Evolutionary conservation across 2,797 vertebrate genomes (phyloP), one percentile per base, ranked within the genome.

Genomic region (Typhlichthys eigenmanni): DNA sequence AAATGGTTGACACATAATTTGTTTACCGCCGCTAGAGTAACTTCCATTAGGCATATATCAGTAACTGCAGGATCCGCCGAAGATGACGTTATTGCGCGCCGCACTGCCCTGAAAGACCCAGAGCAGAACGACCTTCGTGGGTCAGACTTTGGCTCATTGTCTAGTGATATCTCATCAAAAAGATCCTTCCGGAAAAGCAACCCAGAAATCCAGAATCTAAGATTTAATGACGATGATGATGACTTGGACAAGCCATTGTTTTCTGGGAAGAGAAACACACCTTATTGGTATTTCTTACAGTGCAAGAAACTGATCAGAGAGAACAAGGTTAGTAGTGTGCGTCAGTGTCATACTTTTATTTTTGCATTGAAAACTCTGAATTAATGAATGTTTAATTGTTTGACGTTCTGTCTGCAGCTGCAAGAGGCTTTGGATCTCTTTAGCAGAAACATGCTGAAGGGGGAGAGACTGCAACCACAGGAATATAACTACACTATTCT

Each of bases 401-500:
- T 29, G 12, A 1, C 9, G 6, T 0, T 54, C 3, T 1, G 1
- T 69, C n/a, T 59, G 4, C 64, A 98, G 98, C 85, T 99, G 68
- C 91, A 90, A 0, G 93, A 98, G 65, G 98, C 98, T 1, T 75
- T 99, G 87, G 88, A 93, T 34, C 32, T 97, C 79, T 99, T 99
- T 86, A 94, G 94, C 68, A 85, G 79, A 17, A 93, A 95, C 79
- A 97, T 98, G 97, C 81, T 99, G 77, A 87, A 93, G 78, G 94
- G 87, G 5, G 95, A 98, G 71, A 80, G 77, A 8, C 82, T 99
- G 49, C 80, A 79, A 76, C 95, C 97, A 0, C 87, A 95, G 32
- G 96, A 97, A 81, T 90, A 56, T 81, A 98, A 99, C 88, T 99
- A 96, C 89, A 92, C 94, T 0, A 81, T 99, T 58, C 90, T 99